Percentiles rank a stretch among this genome's conserved stretches.
These are phyloP conservation scores for Hipposideros larvatus DNA, from an alignment of 2,797 vertebrate genomes.

Conservation along the genomic window DNA sequence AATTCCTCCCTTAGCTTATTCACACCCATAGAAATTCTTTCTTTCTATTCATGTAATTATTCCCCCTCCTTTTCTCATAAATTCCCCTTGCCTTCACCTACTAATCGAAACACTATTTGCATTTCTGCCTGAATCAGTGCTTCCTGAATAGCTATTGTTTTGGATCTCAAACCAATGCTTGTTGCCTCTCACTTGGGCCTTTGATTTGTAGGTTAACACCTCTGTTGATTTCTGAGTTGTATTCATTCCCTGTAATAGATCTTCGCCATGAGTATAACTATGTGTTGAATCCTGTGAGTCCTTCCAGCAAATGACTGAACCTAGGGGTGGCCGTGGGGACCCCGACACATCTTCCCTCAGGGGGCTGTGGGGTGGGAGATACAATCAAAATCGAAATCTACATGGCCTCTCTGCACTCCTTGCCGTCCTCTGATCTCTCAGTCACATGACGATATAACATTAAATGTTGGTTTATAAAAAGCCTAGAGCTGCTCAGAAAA, in stretches of 20 bases:
- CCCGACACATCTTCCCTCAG: not conserved
- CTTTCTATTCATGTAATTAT: not conserved
- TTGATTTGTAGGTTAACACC: not conserved
- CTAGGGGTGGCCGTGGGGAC: not conserved
- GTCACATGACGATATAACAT: not conserved
- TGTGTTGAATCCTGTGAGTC: not conserved
- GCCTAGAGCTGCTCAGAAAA: conserved; percentile 23
- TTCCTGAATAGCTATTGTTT: not conserved
- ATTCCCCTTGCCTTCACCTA: not conserved
- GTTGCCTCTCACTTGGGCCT: no score
- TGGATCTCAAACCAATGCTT: no score
- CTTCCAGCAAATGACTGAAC: not conserved
- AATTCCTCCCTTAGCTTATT: not conserved
- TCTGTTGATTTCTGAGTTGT: not conserved
- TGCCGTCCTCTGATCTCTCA: no score
- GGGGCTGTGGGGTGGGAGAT: not conserved
- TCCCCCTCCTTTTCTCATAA: not conserved
- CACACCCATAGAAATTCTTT: not conserved
- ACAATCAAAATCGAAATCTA: not conserved
- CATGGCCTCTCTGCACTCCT: not conserved
- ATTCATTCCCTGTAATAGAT: not conserved
- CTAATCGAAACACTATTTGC: not conserved
- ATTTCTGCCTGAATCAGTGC: not conserved
- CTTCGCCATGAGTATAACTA: not conserved
- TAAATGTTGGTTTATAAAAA: not conserved